These are phyloP conservation scores for Aporophyla lueneburgensis DNA, from an alignment of 2,888 invertebrate genomes.

Conservation along the genomic window DNA sequence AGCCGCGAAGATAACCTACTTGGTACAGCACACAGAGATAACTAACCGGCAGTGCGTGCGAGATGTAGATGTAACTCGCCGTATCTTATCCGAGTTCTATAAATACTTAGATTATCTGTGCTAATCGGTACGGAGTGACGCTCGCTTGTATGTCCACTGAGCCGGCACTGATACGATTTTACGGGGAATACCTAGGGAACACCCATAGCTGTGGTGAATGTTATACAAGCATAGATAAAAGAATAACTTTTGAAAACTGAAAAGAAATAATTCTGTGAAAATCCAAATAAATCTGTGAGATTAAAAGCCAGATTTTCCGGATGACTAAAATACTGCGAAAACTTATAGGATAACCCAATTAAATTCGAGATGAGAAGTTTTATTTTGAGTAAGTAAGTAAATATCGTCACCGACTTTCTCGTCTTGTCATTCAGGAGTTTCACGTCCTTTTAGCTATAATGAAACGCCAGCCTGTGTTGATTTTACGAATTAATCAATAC, in stretches of 20 bases:
- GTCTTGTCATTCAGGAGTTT: background rate
- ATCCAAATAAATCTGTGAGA: background rate
- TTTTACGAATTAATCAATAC: background rate
- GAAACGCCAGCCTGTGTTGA: background rate
- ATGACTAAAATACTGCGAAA: background rate
- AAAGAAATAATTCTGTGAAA: background rate
- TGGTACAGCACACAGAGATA: slow-evolving; percentile 40
- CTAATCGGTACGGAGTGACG: slow-evolving; percentile 58
- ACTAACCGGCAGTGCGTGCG: slow-evolving; percentile 53
- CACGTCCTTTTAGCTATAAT: background rate
- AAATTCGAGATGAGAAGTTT: background rate
- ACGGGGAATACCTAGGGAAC: slow-evolving; percentile 49
- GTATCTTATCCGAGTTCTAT: slow-evolving; percentile 59
- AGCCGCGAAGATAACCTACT: slow-evolving; percentile 38
- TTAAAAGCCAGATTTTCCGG: background rate
- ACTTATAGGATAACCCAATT: background rate
- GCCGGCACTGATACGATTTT: slow-evolving; percentile 55
- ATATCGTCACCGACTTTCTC: background rate
- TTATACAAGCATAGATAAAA: slow-evolving; percentile 1
- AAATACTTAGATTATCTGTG: slow-evolving; percentile 55
- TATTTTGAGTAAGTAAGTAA: background rate
- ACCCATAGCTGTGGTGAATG: slow-evolving; percentile 5
- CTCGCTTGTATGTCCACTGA: slow-evolving; percentile 52
- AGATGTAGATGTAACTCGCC: slow-evolving; percentile 52
- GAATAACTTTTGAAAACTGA: background rate